These are phyloP conservation scores for Spodoptera littoralis DNA, from an alignment of 2,888 invertebrate species.

Conservation along the genomic window DNA sequence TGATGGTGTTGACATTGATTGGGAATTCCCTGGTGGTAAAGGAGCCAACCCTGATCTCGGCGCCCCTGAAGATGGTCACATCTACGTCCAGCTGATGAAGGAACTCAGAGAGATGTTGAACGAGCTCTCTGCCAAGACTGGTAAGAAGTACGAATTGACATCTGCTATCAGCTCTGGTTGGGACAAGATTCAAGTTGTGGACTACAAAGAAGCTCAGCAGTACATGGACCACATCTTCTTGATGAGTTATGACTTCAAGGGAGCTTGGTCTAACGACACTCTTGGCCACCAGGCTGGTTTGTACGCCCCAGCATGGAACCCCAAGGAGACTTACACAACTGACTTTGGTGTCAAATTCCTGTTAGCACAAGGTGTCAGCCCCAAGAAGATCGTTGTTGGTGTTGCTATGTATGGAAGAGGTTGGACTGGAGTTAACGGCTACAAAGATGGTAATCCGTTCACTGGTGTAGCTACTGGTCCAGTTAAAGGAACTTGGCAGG, in stretches of 20 bases:
- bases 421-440: slow-evolving; percentile 82
- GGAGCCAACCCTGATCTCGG: slow-evolving; percentile 84
- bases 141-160: slow-evolving; percentile 83
- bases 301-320: slow-evolving; percentile 81
- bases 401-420: slow-evolving; percentile 87
- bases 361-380: slow-evolving; percentile 82
- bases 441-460: slow-evolving; percentile 79
- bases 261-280: slow-evolving; percentile 85
- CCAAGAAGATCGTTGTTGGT: slow-evolving; percentile 83
- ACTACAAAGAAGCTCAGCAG: slow-evolving; percentile 82
- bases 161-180: slow-evolving; percentile 87
- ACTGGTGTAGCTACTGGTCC: slow-evolving; percentile 84
- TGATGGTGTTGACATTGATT: slow-evolving; percentile 85
- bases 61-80: slow-evolving; percentile 79
- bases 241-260: slow-evolving; percentile 86
- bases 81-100: slow-evolving; percentile 81
- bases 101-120: slow-evolving; percentile 83
- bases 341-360: slow-evolving; percentile 83
- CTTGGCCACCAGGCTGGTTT: slow-evolving; percentile 82
- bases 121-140: slow-evolving; percentile 78
- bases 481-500: slow-evolving; percentile 85
- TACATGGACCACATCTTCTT: slow-evolving; percentile 87
- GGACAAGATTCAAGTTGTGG: slow-evolving; percentile 86
- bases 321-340: slow-evolving; percentile 85
- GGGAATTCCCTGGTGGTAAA: slow-evolving; percentile 87